A percentile compares a stretch with the other conserved stretches of the same genome.
Conservation (phyloP, 2,888 invertebrate genomes). For the Hedychridium roseum region DNA sequence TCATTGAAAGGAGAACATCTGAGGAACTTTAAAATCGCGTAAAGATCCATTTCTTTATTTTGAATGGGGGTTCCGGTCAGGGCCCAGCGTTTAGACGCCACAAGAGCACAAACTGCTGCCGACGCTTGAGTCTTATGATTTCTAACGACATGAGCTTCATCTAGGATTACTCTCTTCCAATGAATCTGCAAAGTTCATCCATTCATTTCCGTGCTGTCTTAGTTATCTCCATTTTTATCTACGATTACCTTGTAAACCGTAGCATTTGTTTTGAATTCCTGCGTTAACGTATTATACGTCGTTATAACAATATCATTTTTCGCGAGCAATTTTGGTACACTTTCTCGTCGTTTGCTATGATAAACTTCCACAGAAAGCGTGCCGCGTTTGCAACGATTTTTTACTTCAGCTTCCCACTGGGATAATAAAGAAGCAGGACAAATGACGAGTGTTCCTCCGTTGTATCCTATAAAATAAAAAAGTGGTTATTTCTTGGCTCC, state of each 20-base stretch:
- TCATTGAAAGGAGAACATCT: slow-evolving; percentile 91
- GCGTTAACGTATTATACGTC: slow-evolving; percentile 81
- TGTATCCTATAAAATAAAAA: slow-evolving; percentile 36
- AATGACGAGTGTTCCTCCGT: slow-evolving; percentile 82
- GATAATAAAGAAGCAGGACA: slow-evolving; percentile 89
- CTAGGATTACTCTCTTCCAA: slow-evolving; percentile 90
- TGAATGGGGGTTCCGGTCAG: slow-evolving; percentile 95
- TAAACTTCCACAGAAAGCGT: slow-evolving; percentile 71
- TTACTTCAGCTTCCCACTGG: slow-evolving; percentile 88
- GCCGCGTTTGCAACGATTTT: slow-evolving; percentile 69
- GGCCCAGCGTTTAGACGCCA: slow-evolving; percentile 76
- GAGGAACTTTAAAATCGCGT: slow-evolving; percentile 83
- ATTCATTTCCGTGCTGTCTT: background rate
- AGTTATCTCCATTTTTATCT: slow-evolving; percentile 4
- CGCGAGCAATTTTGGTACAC: slow-evolving; percentile 66
- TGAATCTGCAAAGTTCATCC: slow-evolving; percentile 65
- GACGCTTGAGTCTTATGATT: slow-evolving; percentile 84
- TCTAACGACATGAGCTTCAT: slow-evolving; percentile 92
- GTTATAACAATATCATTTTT: slow-evolving; percentile 84
- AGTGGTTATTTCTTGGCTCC: background rate
- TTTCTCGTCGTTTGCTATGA: slow-evolving; percentile 82
- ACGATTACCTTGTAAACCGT: slow-evolving; percentile 53
- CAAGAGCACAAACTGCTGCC: slow-evolving; percentile 72
- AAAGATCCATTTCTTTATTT: slow-evolving; percentile 87
- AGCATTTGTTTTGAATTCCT: slow-evolving; percentile 65